A percentile compares a stretch with the other conserved stretches of the same genome.
These are phyloP conservation scores for Trididemnum miniatum DNA, from an alignment of 23 tunicate species.

Conservation along the genomic window DNA sequence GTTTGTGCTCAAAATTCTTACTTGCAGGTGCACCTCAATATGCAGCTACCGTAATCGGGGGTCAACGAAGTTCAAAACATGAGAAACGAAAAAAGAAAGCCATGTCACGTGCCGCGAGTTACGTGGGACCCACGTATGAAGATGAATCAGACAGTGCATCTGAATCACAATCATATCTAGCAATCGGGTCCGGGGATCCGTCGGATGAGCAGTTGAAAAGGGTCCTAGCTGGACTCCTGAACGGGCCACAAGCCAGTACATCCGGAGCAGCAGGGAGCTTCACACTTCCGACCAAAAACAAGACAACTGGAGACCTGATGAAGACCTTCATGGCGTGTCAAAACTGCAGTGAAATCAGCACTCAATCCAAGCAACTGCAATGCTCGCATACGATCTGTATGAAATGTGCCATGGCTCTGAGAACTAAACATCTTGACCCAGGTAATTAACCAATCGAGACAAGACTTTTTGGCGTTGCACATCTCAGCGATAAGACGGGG, in stretches of 20 bases:
- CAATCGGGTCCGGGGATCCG: conserved; percentile 13
- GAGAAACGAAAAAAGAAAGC: neutral
- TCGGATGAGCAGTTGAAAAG: neutral
- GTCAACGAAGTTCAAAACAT: neutral
- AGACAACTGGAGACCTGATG: conserved; percentile 40
- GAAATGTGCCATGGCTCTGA: conserved; percentile 32
- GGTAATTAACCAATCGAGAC: too few relatives aligned
- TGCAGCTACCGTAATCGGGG: too few relatives aligned
- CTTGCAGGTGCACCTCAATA: too few relatives aligned
- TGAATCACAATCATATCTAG: conserved; percentile 2
- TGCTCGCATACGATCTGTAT: conserved; percentile 58
- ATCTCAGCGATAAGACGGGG: too few relatives aligned
- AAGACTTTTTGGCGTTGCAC: too few relatives aligned
- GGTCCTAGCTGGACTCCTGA: neutral
- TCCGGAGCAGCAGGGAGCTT: neutral
- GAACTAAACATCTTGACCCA: conserved; percentile 35
- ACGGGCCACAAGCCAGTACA: neutral
- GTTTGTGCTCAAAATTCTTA: too few relatives aligned
- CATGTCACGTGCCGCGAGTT: neutral
- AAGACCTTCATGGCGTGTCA: conserved; percentile 57
- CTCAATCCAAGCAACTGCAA: conserved; percentile 47
- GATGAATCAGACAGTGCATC: neutral
- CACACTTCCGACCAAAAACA: conserved; percentile 36
- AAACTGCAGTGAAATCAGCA: conserved; percentile 36
- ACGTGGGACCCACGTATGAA: neutral